Evolutionary conservation across 64 coral and sea anemone species (phyloP).

Genomic region (Stichodactyla helianthus): DNA sequence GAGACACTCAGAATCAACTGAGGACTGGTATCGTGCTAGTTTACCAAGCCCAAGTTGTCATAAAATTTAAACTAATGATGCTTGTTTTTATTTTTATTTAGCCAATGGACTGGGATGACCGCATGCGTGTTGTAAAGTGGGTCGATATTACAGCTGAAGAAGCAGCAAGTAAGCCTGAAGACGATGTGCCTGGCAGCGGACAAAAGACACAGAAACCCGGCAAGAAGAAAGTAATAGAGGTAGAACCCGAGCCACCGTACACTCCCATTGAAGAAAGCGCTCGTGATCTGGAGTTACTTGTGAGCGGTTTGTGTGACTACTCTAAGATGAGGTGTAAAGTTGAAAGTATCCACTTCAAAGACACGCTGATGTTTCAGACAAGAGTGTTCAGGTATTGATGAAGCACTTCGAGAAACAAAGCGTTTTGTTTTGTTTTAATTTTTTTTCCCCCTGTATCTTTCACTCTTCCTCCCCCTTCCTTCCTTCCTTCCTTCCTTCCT

Average conservation of each 20-base stretch:
- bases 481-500: neutral
- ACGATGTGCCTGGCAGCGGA: conserved; percentile 35
- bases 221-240: conserved; percentile 89
- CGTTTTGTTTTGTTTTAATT: neutral
- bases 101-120: too few species aligned
- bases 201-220: conserved; percentile 49
- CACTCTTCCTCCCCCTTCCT: neutral
- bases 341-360: conserved; percentile 80
- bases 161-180: conserved; percentile 30
- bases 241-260: conserved; percentile 79
- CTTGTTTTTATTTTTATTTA: too few species aligned
- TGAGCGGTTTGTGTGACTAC: conserved; percentile 78
- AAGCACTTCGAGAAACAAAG: neutral
- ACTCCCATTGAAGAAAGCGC: conserved; percentile 66
- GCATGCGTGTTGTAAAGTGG: too few species aligned
- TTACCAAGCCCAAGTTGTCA: too few species aligned
- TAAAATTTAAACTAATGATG: too few species aligned
- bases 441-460: neutral
- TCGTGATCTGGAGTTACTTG: conserved; percentile 62
- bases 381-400: conserved; percentile 80
- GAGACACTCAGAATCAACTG: too few species aligned
- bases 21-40: too few species aligned
- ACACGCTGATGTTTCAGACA: conserved; percentile 97
- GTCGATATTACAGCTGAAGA: conserved; percentile 33
- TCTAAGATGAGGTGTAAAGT: conserved; percentile 73